Evolutionary conservation across 2,888 invertebrate species (phyloP).

Genomic region (Ormyrus nitidulus): DNA sequence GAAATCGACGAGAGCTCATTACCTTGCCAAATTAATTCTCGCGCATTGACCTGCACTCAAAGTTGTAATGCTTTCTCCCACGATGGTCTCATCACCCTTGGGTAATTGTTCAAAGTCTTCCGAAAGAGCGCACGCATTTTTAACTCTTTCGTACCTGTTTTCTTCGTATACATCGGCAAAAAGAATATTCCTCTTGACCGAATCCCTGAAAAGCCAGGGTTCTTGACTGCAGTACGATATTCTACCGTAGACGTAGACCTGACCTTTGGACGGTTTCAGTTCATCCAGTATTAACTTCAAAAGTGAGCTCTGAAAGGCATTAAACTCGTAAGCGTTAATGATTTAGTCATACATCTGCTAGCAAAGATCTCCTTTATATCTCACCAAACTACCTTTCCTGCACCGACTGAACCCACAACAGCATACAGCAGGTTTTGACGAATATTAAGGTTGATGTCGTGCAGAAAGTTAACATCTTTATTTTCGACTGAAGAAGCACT

Average conservation of each 20-base stretch:
- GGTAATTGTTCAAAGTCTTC: constrained; percentile 84
- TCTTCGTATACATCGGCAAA: constrained; percentile 83
- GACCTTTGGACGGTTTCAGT: constrained; percentile 80
- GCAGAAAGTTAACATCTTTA: constrained; percentile 68
- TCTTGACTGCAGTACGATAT: constrained; percentile 87
- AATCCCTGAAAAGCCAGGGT: constrained; percentile 86
- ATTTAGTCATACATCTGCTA: not conserved
- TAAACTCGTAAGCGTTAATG: not conserved
- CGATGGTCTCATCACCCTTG: constrained; percentile 84
- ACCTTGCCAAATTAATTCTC: constrained; percentile 81
- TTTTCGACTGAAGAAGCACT: constrained; percentile 76
- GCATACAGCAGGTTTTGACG: constrained; percentile 81
- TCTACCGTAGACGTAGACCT: constrained; percentile 79
- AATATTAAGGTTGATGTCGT: constrained; percentile 78
- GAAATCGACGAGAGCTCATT: constrained; percentile 36
- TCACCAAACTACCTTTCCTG: constrained; percentile 82
- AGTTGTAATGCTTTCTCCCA: constrained; percentile 86
- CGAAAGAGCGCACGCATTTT: constrained; percentile 81
- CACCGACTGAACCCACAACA: constrained; percentile 91
- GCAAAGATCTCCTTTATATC: constrained; percentile 4
- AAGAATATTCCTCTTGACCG: constrained; percentile 86
- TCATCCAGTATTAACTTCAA: constrained; percentile 86
- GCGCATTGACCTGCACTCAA: constrained; percentile 90
- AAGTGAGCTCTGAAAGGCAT: constrained; percentile 77
- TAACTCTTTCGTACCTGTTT: constrained; percentile 76